These are phyloP conservation scores for Glossosoma conforme DNA, from an alignment of 1,140 invertebrate species.

Conservation along the genomic window DNA sequence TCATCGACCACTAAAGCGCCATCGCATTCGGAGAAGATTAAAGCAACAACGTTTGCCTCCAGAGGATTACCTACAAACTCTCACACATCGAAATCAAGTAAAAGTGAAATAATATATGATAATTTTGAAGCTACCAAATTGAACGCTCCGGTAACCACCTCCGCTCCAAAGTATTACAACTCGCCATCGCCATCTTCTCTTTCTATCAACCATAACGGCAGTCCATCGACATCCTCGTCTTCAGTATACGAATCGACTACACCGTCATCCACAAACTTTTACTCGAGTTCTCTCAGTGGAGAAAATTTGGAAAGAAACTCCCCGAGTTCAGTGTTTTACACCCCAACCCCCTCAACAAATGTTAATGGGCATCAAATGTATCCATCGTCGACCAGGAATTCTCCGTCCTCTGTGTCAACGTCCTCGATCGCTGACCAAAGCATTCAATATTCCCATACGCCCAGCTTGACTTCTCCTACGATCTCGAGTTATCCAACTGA, in stretches of 20 bases:
- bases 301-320: conserved; percentile 15
- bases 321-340: conserved; percentile 14
- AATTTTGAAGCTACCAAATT: conserved; percentile 28
- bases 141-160: conserved; percentile 12
- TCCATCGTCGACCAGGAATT: conserved; percentile 1
- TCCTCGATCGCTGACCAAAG: conserved; percentile 5
- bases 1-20: conserved; percentile 41
- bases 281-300: conserved; percentile 11
- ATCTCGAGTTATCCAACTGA: conserved; percentile 37
- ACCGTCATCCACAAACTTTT: conserved; percentile 1
- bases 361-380: conserved; percentile 29
- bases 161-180: conserved; percentile 27
- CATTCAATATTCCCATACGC: conserved; percentile 18
- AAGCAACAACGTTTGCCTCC: conserved; percentile 35
- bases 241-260: conserved; percentile 12
- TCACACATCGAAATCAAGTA: conserved; percentile 9
- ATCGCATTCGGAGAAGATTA: conserved; percentile 38
- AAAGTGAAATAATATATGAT: conserved; percentile 17
- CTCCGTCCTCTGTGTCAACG: conserved; percentile 2
- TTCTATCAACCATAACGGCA: conserved; percentile 29
- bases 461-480: conserved; percentile 14
- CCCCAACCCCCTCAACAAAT: conserved; percentile 18
- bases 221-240: conserved; percentile 17
- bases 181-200: conserved; percentile 25
- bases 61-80: conserved; percentile 7